phyloP scores from a whole-genome alignment of 2,113 vertebrate genomes.

The Helogale parvula region DNA sequence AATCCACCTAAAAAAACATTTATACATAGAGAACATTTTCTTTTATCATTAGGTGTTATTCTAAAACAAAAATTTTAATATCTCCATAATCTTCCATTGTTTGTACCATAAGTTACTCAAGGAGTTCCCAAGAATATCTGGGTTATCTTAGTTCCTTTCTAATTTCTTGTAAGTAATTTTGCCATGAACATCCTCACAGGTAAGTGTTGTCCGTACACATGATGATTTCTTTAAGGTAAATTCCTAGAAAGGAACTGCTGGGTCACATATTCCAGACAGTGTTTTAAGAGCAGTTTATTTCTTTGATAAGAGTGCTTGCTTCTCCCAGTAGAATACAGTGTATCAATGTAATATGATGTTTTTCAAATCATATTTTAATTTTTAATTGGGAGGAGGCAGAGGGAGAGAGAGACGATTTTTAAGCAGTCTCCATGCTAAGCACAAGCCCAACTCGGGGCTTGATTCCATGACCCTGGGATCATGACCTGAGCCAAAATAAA shows the following conservation, averaged over 20 bases:
- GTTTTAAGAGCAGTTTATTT: neutral
- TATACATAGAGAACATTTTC: neutral
- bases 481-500: too few relatives aligned
- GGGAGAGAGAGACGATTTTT: too few relatives aligned
- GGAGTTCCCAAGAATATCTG: neutral
- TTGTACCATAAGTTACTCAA: neutral
- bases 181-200: neutral
- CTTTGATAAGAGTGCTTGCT: neutral
- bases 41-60: neutral
- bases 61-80: neutral
- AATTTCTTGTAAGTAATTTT: constrained; percentile 27
- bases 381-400: too few relatives aligned
- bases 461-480: too few relatives aligned
- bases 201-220: neutral
- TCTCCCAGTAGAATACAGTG: neutral
- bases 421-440: too few relatives aligned
- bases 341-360: neutral
- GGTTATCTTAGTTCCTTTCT: neutral
- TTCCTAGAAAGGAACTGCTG: neutral
- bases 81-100: neutral
- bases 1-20: neutral
- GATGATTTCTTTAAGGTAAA: neutral
- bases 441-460: too few relatives aligned
- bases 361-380: too few relatives aligned
- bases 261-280: neutral